Conservation (phyloP, 1,140 invertebrate genomes). For the Sesamia nonagrioides region DNA sequence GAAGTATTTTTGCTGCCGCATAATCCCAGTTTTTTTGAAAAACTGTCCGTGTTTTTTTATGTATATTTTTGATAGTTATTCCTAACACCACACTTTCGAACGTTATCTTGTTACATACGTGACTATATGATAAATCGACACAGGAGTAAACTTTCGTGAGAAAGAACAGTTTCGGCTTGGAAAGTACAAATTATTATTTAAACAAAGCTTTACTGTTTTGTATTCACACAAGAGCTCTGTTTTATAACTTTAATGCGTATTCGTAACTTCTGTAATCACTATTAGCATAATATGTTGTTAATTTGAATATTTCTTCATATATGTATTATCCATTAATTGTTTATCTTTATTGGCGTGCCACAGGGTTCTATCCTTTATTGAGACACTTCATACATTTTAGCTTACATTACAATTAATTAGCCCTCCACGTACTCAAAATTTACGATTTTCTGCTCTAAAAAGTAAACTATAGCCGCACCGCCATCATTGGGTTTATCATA, state of each 20-base stretch:
- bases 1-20: neutral
- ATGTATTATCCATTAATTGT: constrained; percentile 13
- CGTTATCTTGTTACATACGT: constrained; percentile 25
- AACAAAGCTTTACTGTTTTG: constrained; percentile 45
- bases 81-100: constrained; percentile 16
- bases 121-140: constrained; percentile 42
- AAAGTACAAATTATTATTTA: constrained; percentile 42
- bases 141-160: constrained; percentile 46
- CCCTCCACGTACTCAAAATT: constrained; percentile 24
- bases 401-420: constrained; percentile 28
- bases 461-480: constrained; percentile 11
- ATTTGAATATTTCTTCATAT: constrained; percentile 24
- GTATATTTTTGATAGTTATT: no score
- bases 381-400: neutral
- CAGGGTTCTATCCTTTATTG: constrained; percentile 2
- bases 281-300: constrained; percentile 21
- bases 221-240: constrained; percentile 28
- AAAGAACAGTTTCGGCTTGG: constrained; percentile 46
- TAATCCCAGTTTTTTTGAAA: neutral
- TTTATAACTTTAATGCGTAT: constrained; percentile 35
- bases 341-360: constrained; percentile 7
- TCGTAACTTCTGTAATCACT: neutral
- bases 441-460: constrained; percentile 39
- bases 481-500: constrained; percentile 42
- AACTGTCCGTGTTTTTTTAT: no score